Evolutionary conservation across 2,113 vertebrate species (phyloP), one percentile per base, ranked within the genome.

Genomic region (Boleophthalmus pectinirostris): DNA sequence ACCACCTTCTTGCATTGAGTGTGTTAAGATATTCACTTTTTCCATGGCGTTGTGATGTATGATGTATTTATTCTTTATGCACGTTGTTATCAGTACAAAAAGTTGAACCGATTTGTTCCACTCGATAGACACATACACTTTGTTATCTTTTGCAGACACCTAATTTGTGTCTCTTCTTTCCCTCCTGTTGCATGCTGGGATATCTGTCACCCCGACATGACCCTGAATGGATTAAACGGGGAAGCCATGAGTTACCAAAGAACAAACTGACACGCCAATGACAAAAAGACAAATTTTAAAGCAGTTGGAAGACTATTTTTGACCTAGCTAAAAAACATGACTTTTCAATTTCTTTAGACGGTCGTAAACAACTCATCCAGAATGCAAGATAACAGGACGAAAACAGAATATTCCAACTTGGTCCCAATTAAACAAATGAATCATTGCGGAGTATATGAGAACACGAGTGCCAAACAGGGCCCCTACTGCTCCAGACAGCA

Each of bases 361-460:
- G 53, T 43, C 54, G 69, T 49, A 73, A 85, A 79, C 66, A 80
- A 66, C 70, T 73, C 69, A 66, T 70, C 23, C 54, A 13, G 68
- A 57, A 25, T 73, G 66, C 47, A 46, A 78, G 70, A 79, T 66
- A 58, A 29, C 29, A 72, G 73, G 45, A 68, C 21, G 69, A 77
- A 86, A 73, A 69, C 47, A 25, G 38, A 57, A 47, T 80, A 57
- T 49, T 80, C 77, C 51, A 15, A 86, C 56, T 80, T 85, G 69
- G 77, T 78, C 79, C 83, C 79, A 82, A 85, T 93, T 91, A 88
- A 85, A 80, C 69, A 75, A 87, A 87, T 87, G 69, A 89, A 83
- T 90, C 88, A 89, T 77, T 35, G 63, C 51, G 47, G 79, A 82
- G 75, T 71, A 68, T 72, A 88, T 80, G 75, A 72, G 73, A 90